These are phyloP conservation scores for Callithrix jacchus DNA, from an alignment of 2,113 vertebrate species.

Conservation along the genomic window DNA sequence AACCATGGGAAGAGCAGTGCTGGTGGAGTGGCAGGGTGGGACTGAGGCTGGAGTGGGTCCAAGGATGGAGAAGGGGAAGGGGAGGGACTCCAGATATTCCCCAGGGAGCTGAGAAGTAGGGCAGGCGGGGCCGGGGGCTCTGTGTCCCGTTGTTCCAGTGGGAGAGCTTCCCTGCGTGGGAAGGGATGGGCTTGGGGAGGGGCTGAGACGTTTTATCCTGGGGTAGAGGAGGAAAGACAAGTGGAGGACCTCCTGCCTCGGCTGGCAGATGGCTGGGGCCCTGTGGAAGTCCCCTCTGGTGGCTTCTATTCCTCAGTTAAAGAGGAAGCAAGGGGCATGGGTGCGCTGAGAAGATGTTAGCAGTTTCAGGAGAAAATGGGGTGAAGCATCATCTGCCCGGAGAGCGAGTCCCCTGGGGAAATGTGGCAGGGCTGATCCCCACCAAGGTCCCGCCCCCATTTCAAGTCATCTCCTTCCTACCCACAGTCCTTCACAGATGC, in stretches of 20 bases:
- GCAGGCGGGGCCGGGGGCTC: fast-evolving
- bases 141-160: no score
- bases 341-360: not conserved
- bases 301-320: not conserved
- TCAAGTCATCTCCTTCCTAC: not conserved
- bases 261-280: not conserved
- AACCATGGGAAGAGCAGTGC: no score
- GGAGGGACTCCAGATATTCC: not conserved
- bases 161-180: not conserved
- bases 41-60: not conserved
- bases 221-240: not conserved
- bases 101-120: fast-evolving
- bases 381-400: not conserved
- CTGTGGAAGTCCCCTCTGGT: not conserved
- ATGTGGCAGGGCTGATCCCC: fast-evolving
- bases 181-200: not conserved
- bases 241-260: no score
- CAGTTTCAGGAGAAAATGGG: not conserved
- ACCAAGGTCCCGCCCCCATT: not conserved
- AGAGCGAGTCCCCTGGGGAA: not conserved
- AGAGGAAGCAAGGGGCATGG: not conserved
- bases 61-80: not conserved
- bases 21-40: no score
- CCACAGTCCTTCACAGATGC: not conserved
- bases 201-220: fast-evolving